Conservation (phyloP, 2,888 invertebrate genomes). For the Vanessa cardui region DNA sequence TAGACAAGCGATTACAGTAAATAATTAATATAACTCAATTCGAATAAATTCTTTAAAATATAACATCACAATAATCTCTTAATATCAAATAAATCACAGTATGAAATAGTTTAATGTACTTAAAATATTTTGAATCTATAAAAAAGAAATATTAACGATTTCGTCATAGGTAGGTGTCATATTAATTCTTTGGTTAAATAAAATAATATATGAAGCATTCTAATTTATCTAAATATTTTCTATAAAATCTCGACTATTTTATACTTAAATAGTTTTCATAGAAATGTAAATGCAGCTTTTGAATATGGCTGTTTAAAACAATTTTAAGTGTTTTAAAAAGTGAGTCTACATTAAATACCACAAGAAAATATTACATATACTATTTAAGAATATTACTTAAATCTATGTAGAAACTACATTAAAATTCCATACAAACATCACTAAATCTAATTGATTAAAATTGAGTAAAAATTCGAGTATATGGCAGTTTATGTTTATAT, state of each 20-base stretch:
- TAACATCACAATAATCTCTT: conserved; percentile 39
- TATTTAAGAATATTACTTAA: conserved; percentile 3
- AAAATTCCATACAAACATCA: conserved; percentile 47
- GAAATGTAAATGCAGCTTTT: conserved; percentile 16
- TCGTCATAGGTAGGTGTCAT: too few relatives aligned
- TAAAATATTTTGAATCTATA: conserved; percentile 6
- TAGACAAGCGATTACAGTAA: conserved; percentile 32
- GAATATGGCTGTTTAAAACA: conserved; percentile 6
- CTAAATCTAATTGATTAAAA: conserved; percentile 51
- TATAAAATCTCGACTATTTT: conserved; percentile 1
- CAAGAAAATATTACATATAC: conserved; percentile 16
- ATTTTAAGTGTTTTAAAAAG: conserved; percentile 9
- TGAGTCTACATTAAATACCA: conserved; percentile 16
- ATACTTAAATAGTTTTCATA: background rate
- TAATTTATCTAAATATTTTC: conserved; percentile 5
- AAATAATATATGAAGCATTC: background rate
- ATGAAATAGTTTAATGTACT: conserved; percentile 26
- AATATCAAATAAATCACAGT: conserved; percentile 38
- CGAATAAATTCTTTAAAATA: conserved; percentile 37
- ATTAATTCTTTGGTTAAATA: conserved; percentile 9
- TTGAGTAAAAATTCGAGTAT: conserved; percentile 68
- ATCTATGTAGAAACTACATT: conserved; percentile 44
- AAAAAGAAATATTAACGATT: background rate
- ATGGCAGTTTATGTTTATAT: conserved; percentile 68
- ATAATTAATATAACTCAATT: conserved; percentile 6